A percentile compares a stretch with the other conserved stretches of the same genome.
phyloP scores from a whole-genome alignment of 2,113 vertebrate genomes.

The Petromus typicus region DNA sequence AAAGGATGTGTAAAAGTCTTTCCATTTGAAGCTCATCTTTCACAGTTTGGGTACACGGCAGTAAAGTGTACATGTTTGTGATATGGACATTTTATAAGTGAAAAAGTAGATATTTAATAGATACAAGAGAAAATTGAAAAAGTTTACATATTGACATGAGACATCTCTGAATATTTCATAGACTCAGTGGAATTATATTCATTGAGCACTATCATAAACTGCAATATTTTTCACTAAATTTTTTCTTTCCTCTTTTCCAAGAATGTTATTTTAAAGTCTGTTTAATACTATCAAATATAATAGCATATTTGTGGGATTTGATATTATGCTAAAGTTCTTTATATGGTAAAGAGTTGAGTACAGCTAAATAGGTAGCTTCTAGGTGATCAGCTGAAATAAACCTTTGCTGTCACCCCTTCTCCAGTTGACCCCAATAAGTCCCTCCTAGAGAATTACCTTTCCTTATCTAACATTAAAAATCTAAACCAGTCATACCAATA shows the following conservation, averaged over 20 bases:
- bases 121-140: not conserved
- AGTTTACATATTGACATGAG: not conserved
- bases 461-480: not conserved
- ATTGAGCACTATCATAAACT: not conserved
- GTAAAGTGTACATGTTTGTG: not conserved
- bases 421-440: not conserved
- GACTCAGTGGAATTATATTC: not conserved
- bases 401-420: not conserved
- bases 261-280: not conserved
- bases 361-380: not conserved
- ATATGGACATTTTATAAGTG: not conserved
- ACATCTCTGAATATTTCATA: not conserved
- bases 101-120: not conserved
- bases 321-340: not conserved
- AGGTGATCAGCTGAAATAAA: not conserved
- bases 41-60: not conserved
- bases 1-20: not conserved
- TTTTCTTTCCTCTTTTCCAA: not conserved
- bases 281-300: not conserved
- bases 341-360: not conserved
- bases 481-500: not conserved
- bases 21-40: not conserved
- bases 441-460: not conserved
- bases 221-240: not conserved
- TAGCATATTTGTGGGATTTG: not conserved